Percentiles rank a stretch among this genome's conserved stretches.
Conservation (phyloP, 2,113 vertebrate genomes). For the Ardeotis arabs region DNA sequence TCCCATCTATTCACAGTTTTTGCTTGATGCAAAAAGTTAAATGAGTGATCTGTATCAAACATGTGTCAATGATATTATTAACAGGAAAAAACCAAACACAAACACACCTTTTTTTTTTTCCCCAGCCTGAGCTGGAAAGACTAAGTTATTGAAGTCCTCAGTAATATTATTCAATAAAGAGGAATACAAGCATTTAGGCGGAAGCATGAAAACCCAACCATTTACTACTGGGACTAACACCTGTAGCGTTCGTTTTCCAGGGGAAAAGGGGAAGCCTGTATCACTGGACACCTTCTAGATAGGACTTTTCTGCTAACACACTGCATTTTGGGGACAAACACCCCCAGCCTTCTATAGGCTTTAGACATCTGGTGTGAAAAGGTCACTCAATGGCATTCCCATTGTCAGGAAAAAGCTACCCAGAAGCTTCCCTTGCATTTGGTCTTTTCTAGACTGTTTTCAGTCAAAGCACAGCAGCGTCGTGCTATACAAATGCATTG, state of each 20-base stretch:
- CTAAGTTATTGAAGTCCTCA: not conserved
- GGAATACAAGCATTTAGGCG: not conserved
- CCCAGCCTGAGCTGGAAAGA: not conserved
- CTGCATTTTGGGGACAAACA: not conserved
- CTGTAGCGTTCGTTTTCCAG: not conserved
- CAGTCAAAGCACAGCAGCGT: not conserved
- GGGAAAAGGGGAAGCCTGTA: not conserved
- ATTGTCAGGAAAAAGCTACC: not conserved
- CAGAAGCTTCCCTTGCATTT: not conserved
- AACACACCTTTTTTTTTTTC: not conserved
- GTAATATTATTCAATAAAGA: not conserved
- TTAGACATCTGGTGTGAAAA: not conserved
- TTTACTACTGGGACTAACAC: not conserved
- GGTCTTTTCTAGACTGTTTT: not conserved
- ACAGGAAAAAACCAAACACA: not conserved
- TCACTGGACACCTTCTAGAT: not conserved
- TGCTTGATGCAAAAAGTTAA: not conserved
- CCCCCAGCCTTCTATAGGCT: not conserved
- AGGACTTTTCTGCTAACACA: not conserved
- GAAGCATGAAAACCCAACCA: not conserved
- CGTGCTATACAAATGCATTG: not conserved
- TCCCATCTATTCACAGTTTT: not conserved
- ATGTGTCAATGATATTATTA: not conserved
- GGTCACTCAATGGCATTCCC: fast-evolving
- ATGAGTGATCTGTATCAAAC: not conserved